phyloP scores from a whole-genome alignment of 2,113 vertebrate genomes.

The Mirounga angustirostris region DNA sequence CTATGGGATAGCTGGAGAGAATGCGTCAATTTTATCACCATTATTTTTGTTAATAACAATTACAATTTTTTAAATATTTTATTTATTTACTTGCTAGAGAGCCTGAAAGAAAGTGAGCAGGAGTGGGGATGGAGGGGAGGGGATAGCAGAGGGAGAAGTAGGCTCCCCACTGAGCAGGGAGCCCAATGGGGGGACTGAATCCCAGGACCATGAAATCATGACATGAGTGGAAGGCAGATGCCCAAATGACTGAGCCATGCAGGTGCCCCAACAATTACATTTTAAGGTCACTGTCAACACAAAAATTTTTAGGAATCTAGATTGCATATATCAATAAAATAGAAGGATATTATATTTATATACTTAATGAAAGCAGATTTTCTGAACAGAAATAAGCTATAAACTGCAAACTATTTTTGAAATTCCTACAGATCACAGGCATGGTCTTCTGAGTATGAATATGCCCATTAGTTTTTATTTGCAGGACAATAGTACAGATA shows the following conservation, averaged over 20 bases:
- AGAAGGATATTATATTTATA: neutral
- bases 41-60: conserved; percentile 24
- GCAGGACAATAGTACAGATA: fast-evolving
- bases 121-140: neutral
- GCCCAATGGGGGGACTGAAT: neutral
- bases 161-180: neutral
- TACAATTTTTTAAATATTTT: neutral
- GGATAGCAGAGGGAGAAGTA: neutral
- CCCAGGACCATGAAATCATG: neutral
- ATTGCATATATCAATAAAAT: neutral
- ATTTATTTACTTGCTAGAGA: neutral
- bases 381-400: neutral
- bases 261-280: neutral
- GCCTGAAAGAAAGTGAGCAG: neutral
- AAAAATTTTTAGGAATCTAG: neutral
- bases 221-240: neutral
- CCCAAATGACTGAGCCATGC: neutral
- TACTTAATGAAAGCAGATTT: neutral
- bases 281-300: neutral
- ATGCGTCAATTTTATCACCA: neutral
- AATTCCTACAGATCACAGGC: neutral
- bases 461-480: neutral
- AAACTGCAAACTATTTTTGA: neutral
- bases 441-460: neutral
- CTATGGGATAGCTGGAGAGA: neutral